A percentile compares a stretch with the other conserved stretches of the same genome.
Evolutionary conservation across 2,113 vertebrate genomes (phyloP).

Genomic region (Microcebus tavaratra): DNA sequence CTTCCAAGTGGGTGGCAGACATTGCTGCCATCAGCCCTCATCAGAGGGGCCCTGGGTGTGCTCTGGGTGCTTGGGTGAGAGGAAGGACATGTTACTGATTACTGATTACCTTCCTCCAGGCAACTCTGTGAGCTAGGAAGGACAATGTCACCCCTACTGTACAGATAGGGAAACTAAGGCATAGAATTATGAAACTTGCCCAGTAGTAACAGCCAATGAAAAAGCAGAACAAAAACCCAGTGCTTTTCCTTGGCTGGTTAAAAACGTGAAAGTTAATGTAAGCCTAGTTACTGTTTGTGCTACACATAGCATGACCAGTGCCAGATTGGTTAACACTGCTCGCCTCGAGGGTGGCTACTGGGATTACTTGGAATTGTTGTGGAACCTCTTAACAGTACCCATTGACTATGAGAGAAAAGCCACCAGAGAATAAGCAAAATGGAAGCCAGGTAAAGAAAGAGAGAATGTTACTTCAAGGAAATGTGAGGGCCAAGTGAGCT

Average conservation of each 20-base stretch:
- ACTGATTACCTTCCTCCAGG: not conserved
- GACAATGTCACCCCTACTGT: not conserved
- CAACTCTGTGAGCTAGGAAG: not conserved
- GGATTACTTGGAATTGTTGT: not conserved
- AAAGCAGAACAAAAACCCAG: not conserved
- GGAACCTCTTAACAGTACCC: not conserved
- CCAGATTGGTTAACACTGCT: not conserved
- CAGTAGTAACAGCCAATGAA: not conserved
- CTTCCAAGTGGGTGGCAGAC: not conserved
- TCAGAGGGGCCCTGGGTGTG: not conserved
- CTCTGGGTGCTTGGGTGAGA: not conserved
- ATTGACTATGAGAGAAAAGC: not conserved
- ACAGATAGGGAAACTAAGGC: not conserved
- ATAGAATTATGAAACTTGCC: not conserved
- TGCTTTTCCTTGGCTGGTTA: not conserved
- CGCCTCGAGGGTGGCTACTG: not conserved
- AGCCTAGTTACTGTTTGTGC: not conserved
- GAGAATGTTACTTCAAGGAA: not conserved
- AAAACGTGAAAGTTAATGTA: fast-evolving
- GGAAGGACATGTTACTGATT: not conserved
- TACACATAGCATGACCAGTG: not conserved
- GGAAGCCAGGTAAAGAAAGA: not conserved
- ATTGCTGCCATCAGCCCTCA: not conserved
- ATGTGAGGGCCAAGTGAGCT: not conserved
- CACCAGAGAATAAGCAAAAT: not conserved